A percentile compares a stretch with the other conserved stretches of the same genome.
Conservation (phyloP, 2,888 invertebrate genomes). For the Campopleginae sp. region DNA sequence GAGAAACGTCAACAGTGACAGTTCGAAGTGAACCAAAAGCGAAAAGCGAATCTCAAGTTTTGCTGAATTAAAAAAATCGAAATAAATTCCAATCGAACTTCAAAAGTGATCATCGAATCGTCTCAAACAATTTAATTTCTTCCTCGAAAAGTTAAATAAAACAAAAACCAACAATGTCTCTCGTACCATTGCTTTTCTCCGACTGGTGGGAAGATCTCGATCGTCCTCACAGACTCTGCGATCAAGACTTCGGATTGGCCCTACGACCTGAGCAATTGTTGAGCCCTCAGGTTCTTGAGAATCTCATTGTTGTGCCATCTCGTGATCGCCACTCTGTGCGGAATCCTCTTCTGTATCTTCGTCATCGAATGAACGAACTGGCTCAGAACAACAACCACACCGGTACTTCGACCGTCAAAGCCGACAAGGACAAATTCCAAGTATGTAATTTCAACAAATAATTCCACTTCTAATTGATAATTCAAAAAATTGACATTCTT, state of each 20-base stretch:
- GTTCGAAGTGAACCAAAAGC: slow-evolving; percentile 41
- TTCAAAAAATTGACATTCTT: background rate
- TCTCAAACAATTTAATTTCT: background rate
- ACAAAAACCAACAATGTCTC: slow-evolving; percentile 87
- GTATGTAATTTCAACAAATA: slow-evolving; percentile 80
- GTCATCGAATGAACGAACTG: slow-evolving; percentile 55
- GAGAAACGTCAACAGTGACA: slow-evolving; percentile 37
- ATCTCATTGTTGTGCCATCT: slow-evolving; percentile 50
- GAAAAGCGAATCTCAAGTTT: slow-evolving; percentile 1
- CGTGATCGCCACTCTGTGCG: slow-evolving; percentile 46
- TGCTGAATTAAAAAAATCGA: background rate
- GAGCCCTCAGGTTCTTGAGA: slow-evolving; percentile 86
- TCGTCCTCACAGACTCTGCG: slow-evolving; percentile 89
- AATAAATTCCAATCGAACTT: background rate
- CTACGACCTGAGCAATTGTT: slow-evolving; percentile 89
- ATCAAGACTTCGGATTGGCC: slow-evolving; percentile 92
- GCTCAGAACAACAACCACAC: slow-evolving; percentile 84
- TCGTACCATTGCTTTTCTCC: slow-evolving; percentile 91
- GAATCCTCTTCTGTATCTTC: slow-evolving; percentile 59
- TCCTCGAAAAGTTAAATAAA: slow-evolving; percentile 6
- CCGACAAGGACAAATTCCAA: slow-evolving; percentile 89
- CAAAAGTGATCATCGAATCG: background rate
- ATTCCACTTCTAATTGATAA: background rate
- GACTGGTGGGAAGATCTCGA: slow-evolving; percentile 94
- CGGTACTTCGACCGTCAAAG: slow-evolving; percentile 86